Base-by-base conservation (phyloP, 1,140 invertebrate genomes). In the Trissolcus basalis region DNA sequence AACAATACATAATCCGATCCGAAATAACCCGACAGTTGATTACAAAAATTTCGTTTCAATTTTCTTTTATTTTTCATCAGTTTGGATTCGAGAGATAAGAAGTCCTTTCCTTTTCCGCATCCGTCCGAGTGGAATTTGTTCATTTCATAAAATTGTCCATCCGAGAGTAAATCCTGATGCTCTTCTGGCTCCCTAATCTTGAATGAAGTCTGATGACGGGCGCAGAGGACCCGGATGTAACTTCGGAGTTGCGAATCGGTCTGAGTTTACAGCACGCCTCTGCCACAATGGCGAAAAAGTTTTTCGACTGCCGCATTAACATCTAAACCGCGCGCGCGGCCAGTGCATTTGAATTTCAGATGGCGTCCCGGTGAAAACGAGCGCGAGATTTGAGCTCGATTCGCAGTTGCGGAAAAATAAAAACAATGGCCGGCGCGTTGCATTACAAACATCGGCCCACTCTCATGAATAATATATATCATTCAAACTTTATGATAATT, bases 321-420 rank as follows among this genome's bases (percentile, higher is more conserved):
- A 75, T 75, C 72, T 58, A 75, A 75, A 75, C 72, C 72, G 39
- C 53, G 19, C 19, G 19, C 19, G 19, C 2, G 19, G 19, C 2
- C 41, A 8, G 12, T 41, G 16, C 27, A 70, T 76, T 76, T 76
- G 65, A 76, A 76, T 54, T 76, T 70, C 65, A 76, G 73, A 76
- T 75, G 0, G 11, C 54, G 32, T 6, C 10, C 10, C 48, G 43
- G 65, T 56, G 67, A 27, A 77, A 71, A 65, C 65, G 53, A 56
- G 41, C 7, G 55, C 49, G 55, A 69, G 65, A 61, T 76, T 64
- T 65, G 35, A 56, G 43, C 51, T 54, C 58, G 45, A 44, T 16
- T 48, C 14, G 53, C 64, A 45, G 59, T 76, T 63, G 65, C 72
- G 16, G 58, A 70, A 70, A 76, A 71, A 77, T 61, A 61, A 58